Conservation (phyloP, 2,113 vertebrate species). For the Apteryx owenii region DNA sequence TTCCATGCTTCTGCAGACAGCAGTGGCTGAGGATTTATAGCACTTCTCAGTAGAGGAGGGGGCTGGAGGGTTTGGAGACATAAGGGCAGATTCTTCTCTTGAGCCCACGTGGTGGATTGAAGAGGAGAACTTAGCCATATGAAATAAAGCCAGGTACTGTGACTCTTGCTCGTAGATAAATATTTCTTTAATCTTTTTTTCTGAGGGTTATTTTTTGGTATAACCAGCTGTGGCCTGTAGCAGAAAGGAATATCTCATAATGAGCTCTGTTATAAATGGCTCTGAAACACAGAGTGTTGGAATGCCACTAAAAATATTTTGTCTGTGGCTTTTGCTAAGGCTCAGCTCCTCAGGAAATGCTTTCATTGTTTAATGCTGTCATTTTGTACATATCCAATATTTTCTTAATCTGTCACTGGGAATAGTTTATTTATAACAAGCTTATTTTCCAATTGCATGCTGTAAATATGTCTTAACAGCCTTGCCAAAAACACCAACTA, state of each 20-base stretch:
- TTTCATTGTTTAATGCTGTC: conserved; percentile 72
- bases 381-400: conserved; percentile 71
- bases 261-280: conserved; percentile 70
- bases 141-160: conserved; percentile 63
- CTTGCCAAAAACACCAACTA: conserved; percentile 37
- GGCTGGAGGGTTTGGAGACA: not conserved
- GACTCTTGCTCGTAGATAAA: conserved; percentile 41
- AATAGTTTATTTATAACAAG: conserved; percentile 70
- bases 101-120: not conserved
- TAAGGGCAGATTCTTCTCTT: conserved; percentile 48
- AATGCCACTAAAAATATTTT: conserved; percentile 71
- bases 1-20: not conserved
- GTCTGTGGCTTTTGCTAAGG: conserved; percentile 69
- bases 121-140: not conserved
- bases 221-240: conserved; percentile 62
- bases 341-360: conserved; percentile 69
- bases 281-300: conserved; percentile 67
- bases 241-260: conserved; percentile 66
- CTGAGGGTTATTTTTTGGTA: conserved; percentile 52
- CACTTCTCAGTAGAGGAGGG: not conserved
- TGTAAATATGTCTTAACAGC: conserved; percentile 52
- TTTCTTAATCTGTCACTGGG: conserved; percentile 66
- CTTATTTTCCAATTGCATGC: conserved; percentile 62
- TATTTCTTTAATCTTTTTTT: conserved; percentile 49
- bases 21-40: not conserved